Evolutionary conservation across 2,888 invertebrate genomes (phyloP), one percentile per base, ranked within the genome.

Genomic region (Hirtodrosophila histrioides): DNA sequence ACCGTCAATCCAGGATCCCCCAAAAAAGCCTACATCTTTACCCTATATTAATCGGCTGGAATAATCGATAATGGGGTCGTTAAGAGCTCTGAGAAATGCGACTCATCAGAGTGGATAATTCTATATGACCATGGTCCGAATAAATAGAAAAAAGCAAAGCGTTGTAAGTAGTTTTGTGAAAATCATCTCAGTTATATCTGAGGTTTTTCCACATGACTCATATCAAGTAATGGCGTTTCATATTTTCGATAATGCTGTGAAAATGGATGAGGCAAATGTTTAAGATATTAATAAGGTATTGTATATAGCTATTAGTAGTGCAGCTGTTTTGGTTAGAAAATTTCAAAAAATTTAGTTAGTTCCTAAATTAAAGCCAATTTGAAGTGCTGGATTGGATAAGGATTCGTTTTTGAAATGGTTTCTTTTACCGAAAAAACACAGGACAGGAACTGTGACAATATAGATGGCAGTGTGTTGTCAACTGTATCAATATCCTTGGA

Each of bases 401-500:
- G 3, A 17, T 11, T 4, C 35, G 10, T 8, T 37, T 10, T 17
- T 17, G 17, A 17, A 17, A 17, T 17, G 23, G 3, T 45, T 61
- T 54, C 62, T 87, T 4, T 92, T 93, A 93, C 93, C 93, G 89
- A 85, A 86, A 92, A 92, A 62, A 90, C 86, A 76, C 90, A 91
- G 75, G 86, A 89, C 39, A 93, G 48, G 84, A 92, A 92, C 63
- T 91, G 88, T 69, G 88, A 78, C 54, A 91, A 51, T 61, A 89
- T 85, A 31, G 62, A 27, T 67, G 94, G 94, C 81, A 94, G 89
- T 45, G 87, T 88, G 78, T 92, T 92, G 90, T 94, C 94, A 89
- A 94, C 89, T 56, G 92, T 91, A 85, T 94, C 93, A 78, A 94
- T 91, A 89, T 94, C 94, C 88, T 93, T 93, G 68, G 94, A 93